Evolutionary conservation across 2,113 vertebrate genomes (phyloP).

Genomic region (Eptesicus fuscus): DNA sequence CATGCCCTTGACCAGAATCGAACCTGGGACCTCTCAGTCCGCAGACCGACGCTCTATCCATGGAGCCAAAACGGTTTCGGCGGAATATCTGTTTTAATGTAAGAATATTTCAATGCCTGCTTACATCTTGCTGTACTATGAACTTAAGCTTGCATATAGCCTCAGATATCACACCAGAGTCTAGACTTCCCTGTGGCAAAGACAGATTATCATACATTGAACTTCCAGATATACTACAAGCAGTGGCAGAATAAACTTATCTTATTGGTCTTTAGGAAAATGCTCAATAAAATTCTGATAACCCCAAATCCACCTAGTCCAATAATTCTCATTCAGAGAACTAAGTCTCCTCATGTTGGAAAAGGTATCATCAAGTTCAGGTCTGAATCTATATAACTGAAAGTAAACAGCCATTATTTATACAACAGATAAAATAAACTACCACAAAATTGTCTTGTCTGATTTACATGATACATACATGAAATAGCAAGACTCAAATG

Average conservation of each 20-base stretch:
- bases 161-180: not conserved
- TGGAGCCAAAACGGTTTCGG: too few species aligned
- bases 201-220: not conserved
- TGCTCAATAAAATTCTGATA: not conserved
- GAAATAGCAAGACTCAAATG: not conserved
- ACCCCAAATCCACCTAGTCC: too few species aligned
- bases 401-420: not conserved
- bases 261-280: not conserved
- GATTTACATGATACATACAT: not conserved
- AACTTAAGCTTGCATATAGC: not conserved
- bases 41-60: too few species aligned
- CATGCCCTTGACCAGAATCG: too few species aligned
- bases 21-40: too few species aligned
- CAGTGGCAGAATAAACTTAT: not conserved
- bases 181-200: not conserved
- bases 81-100: not conserved
- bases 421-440: not conserved
- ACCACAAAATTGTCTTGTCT: not conserved
- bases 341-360: rapidly evolving
- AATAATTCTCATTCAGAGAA: not conserved
- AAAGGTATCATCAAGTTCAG: not conserved
- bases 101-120: not conserved
- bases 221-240: not conserved
- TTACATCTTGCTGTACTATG: not conserved
- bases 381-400: not conserved